phyloP scores from a whole-genome alignment of 2,797 vertebrate species.

The Phataginus tricuspis region DNA sequence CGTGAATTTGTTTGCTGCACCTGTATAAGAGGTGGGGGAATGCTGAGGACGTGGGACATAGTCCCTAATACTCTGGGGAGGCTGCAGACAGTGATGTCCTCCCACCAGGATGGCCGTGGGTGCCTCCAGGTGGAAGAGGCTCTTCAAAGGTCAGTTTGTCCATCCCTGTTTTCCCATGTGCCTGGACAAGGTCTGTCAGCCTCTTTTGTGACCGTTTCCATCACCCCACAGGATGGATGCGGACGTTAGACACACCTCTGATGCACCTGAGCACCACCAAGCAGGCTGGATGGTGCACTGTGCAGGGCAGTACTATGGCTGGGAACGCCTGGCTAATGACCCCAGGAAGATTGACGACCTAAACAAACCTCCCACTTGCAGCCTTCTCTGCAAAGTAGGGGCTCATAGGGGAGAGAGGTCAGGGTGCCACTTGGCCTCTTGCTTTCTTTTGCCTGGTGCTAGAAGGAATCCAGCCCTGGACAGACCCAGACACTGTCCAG shows the following conservation, averaged over 20 bases:
- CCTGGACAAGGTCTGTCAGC: background rate
- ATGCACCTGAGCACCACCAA: background rate
- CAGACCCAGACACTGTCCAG: background rate
- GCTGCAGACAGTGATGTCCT: background rate
- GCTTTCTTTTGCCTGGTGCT: background rate
- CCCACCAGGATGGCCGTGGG: background rate
- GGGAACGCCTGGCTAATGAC: background rate
- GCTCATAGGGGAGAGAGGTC: rapidly evolving
- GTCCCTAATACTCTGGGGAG: background rate
- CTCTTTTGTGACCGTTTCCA: background rate
- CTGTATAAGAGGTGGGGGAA: background rate
- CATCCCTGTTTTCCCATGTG: background rate
- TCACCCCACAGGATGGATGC: background rate
- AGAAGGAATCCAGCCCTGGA: background rate
- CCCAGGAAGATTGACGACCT: background rate
- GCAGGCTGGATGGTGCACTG: too few species aligned
- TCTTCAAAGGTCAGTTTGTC: background rate
- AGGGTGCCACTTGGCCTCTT: background rate
- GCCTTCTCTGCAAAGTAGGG: background rate
- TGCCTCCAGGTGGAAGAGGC: background rate
- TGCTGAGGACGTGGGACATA: background rate
- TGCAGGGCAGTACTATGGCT: background rate
- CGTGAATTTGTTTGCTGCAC: background rate
- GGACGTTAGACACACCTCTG: rapidly evolving
- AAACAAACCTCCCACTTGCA: rapidly evolving